Conservation (phyloP, 1,140 invertebrate species). For the Aphelenchoides besseyi region DNA sequence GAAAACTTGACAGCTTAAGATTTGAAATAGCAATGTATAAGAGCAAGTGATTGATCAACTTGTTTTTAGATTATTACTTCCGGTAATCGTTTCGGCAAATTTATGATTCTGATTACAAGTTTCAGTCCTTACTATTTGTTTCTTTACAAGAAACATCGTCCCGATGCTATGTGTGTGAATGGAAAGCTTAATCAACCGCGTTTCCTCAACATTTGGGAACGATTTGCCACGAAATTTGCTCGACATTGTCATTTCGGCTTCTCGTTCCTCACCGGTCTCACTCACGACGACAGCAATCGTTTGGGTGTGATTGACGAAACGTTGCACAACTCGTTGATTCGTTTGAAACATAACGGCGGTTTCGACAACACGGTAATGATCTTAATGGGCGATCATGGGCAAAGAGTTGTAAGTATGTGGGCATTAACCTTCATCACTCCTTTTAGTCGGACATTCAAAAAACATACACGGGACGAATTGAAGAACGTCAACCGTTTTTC, state of each 20-base stretch:
- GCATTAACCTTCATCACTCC: background rate
- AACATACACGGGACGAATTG: slow-evolving; percentile 53
- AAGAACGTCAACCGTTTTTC: slow-evolving; percentile 60
- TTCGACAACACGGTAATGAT: slow-evolving; percentile 64
- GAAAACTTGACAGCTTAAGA: too few species aligned
- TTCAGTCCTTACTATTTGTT: slow-evolving; percentile 12
- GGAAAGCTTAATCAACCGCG: background rate
- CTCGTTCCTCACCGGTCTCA: background rate
- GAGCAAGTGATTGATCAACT: too few species aligned
- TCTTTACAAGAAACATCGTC: background rate
- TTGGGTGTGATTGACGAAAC: background rate
- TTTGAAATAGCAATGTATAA: too few species aligned
- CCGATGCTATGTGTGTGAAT: background rate
- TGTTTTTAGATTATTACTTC: slow-evolving; percentile 16
- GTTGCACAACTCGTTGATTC: background rate
- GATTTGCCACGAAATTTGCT: background rate
- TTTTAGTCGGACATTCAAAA: slow-evolving; percentile 39
- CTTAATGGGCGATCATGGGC: slow-evolving; percentile 65
- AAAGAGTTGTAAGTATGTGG: slow-evolving; percentile 40
- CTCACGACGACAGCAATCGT: slow-evolving; percentile 1
- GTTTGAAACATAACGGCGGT: slow-evolving; percentile 17
- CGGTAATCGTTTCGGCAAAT: too few species aligned
- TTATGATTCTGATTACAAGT: background rate
- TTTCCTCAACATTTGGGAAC: slow-evolving; percentile 7
- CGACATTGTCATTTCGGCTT: background rate